A percentile compares a stretch with the other conserved stretches of the same genome.
phyloP scores from a whole-genome alignment of 2,797 vertebrate genomes.

The Myotis planiceps region DNA sequence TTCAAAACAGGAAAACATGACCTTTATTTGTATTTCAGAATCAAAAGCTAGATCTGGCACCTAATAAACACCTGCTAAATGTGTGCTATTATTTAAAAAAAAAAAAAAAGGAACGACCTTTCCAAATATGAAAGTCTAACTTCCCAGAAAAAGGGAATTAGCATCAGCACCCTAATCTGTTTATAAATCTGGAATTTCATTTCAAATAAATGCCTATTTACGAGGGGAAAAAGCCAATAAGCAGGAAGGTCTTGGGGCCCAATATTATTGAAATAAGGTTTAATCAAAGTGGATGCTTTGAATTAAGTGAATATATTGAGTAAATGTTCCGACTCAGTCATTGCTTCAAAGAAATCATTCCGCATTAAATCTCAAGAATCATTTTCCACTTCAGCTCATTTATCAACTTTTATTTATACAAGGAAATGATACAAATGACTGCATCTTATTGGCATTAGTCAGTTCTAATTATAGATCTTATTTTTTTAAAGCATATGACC shows the following conservation, averaged over 20 bases:
- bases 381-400: conserved; percentile 57
- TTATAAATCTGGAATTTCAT: conserved; percentile 44
- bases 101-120: conserved; percentile 3
- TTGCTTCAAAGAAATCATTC: conserved; percentile 41
- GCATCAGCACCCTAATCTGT: not conserved
- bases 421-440: conserved; percentile 68
- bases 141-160: not conserved
- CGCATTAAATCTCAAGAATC: conserved; percentile 21
- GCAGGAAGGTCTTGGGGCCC: not conserved
- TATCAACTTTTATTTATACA: conserved; percentile 53
- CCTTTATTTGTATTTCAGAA: conserved; percentile 15
- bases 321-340: conserved; percentile 45
- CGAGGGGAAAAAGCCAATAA: not conserved
- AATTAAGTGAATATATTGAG: conserved; percentile 34
- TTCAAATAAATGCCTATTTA: not conserved
- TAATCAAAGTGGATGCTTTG: conserved; percentile 61
- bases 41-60: not conserved
- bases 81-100: not conserved
- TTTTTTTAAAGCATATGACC: conserved; percentile 46
- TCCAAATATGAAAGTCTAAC: conserved; percentile 27
- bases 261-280: conserved; percentile 56
- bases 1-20: not conserved
- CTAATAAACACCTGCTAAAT: conserved; percentile 13
- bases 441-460: conserved; percentile 63
- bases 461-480: conserved; percentile 65